Evolutionary conservation across 2,113 vertebrate species (phyloP), one percentile per base, ranked within the genome.

Genomic region (Onychostoma macrolepis): DNA sequence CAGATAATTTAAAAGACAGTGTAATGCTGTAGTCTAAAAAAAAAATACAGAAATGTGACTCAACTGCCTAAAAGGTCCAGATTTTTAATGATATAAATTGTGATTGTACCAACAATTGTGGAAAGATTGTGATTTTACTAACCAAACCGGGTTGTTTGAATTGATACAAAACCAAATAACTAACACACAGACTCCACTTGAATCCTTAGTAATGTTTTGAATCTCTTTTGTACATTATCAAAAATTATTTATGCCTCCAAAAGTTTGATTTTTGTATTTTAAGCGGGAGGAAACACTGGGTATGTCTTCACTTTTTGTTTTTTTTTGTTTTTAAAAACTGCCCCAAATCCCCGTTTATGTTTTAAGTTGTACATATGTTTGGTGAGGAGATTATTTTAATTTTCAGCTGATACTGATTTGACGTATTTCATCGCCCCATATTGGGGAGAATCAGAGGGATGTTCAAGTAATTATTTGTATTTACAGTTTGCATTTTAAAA

Each of bases 371-470:
- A 95, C 87, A 95, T 95, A 87, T 91, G 92, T 94, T 91, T 91
- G 89, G 93, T 87, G 86, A 89, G 92, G 90, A 93, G 92, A 92
- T 89, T 91, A 84, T 93, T 91, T 91, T 90, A 89, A 36, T 91
- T 91, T 92, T 92, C 80, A 91, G 90, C 80, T 91, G 89, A 91
- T 89, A 89, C 87, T 92, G 89, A 91, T 91, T 90, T 92, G 88
- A 93, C 90, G 93, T 91, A 91, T 93, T 89, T 90, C 91, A 84
- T 94, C 93, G 92, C 94, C 95, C 95, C 95, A 96, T 96, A 96
- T 96, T 96, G 95, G 94, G 95, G 95, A 90, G 91, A 92, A 90
- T 87, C 91, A 53, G 85, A 87, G 77, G 69, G 8, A 82, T 89
- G 76, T 91, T 92, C 89, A 80, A 86, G 89, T 85, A 87, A 93